Evolutionary conservation across 2,113 vertebrate genomes (phyloP).

Genomic region (Machaerirhynchus nigripectus): DNA sequence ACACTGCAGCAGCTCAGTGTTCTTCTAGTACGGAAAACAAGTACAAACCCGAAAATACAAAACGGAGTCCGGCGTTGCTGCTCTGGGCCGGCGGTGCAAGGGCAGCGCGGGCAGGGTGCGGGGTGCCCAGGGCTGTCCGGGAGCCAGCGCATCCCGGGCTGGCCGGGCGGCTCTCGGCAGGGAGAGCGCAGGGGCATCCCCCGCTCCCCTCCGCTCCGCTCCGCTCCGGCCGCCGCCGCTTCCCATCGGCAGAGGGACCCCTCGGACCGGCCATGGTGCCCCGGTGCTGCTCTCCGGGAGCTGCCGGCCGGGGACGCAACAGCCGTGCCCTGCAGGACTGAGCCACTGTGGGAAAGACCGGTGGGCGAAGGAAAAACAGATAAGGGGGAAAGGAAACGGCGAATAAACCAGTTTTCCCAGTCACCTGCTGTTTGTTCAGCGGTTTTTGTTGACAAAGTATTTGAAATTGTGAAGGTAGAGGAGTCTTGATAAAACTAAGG

Average conservation of each 20-base stretch:
- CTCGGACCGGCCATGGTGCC: conserved; percentile 1
- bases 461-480: background rate
- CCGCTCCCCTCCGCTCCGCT: background rate
- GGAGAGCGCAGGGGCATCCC: accelerated
- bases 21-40: background rate
- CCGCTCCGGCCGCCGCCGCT: background rate
- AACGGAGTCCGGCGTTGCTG: background rate
- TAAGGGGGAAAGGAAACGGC: background rate
- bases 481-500: background rate
- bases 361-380: background rate
- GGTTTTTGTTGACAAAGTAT: background rate
- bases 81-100: background rate
- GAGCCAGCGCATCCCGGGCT: background rate
- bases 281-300: background rate
- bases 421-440: background rate
- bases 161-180: accelerated
- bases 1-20: accelerated
- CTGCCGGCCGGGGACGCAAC: background rate
- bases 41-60: accelerated
- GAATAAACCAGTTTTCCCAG: background rate
- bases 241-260: conserved; percentile 38
- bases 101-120: background rate
- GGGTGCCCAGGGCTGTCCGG: background rate
- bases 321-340: background rate
- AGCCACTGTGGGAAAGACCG: conserved; percentile 39